Conservation (phyloP, 2,888 invertebrate species). For the Protophormia terraenovae region DNA sequence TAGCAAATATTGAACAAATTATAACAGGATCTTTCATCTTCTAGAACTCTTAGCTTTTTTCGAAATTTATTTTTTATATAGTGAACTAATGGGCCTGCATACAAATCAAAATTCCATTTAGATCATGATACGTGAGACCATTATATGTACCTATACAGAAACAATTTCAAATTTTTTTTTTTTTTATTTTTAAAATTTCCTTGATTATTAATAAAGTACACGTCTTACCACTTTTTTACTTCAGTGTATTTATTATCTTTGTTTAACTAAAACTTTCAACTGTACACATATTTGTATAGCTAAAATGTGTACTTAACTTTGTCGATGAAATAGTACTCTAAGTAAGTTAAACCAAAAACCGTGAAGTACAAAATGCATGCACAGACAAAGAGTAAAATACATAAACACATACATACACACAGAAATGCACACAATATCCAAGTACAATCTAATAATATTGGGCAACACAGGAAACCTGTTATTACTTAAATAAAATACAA, state of each 20-base stretch:
- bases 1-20: no score
- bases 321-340: background rate
- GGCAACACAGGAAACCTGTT: constrained; percentile 43
- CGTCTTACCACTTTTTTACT: background rate
- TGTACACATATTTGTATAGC: background rate
- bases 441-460: constrained; percentile 25
- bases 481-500: constrained; percentile 31
- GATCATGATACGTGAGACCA: no score
- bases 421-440: background rate
- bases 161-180: no score
- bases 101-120: no score
- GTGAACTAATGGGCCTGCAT: no score
- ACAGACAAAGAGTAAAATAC: background rate
- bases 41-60: no score
- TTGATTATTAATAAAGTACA: background rate
- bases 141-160: no score
- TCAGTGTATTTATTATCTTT: background rate
- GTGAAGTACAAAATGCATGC: background rate
- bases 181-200: background rate
- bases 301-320: constrained; percentile 10
- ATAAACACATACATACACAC: background rate
- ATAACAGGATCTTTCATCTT: no score
- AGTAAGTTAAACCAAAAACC: background rate
- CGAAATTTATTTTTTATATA: no score
- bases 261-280: background rate